phyloP scores from a whole-genome alignment of 2,797 vertebrate genomes.

The Meda fulgida region DNA sequence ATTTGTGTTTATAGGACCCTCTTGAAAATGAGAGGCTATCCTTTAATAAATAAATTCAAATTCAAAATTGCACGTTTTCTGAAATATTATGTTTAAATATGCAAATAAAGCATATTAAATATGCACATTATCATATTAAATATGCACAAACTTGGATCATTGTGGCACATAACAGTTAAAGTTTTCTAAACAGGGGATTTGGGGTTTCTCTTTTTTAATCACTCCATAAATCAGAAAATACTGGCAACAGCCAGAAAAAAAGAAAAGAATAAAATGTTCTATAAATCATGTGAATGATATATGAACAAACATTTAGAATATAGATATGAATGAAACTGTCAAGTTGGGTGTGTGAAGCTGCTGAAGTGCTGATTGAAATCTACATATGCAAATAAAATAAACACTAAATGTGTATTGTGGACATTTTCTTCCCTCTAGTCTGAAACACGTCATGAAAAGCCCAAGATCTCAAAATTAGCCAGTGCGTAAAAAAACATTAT shows the following conservation, averaged over 20 bases:
- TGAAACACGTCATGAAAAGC: background rate
- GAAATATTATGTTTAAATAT: background rate
- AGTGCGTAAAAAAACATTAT: background rate
- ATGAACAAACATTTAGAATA: background rate
- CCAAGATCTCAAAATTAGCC: background rate
- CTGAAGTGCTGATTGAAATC: background rate
- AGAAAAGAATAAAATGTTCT: background rate
- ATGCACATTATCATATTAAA: background rate
- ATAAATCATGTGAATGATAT: background rate
- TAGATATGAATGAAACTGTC: background rate
- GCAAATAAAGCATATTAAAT: background rate
- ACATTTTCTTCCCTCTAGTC: background rate
- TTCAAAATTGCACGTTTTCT: background rate
- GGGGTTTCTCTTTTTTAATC: background rate
- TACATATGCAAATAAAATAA: background rate
- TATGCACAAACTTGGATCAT: background rate
- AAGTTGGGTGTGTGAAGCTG: background rate
- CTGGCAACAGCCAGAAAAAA: background rate
- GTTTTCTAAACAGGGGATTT: background rate
- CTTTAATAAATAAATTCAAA: too few species aligned
- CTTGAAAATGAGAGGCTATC: too few species aligned
- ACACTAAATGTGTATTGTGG: background rate
- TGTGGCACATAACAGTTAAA: background rate
- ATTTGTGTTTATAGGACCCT: too few species aligned
- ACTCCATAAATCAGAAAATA: background rate